Base-by-base conservation (phyloP, 2,113 vertebrate species). In the Xenopus borealis region DNA sequence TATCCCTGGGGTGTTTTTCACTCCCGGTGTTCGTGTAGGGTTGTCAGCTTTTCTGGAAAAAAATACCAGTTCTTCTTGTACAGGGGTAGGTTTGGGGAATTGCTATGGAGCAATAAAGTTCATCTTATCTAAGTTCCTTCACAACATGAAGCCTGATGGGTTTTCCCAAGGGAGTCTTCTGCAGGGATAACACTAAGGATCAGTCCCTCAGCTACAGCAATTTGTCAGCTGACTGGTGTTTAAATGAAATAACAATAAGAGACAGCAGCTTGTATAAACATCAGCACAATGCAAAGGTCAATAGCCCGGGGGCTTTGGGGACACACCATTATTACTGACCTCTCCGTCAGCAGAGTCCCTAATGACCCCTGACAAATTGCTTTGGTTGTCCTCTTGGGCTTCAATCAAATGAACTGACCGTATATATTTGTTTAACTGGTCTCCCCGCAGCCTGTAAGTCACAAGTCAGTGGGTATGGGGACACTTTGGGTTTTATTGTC, bases 181-280 rank as follows among this genome's bases (percentile, higher is more conserved):
- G 46, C 5, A 10, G 19, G 12, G 12, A 70, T 33, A 70, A 59
- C 44, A 33, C 30, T n/a, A 52, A 58, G n/a, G 66, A 50, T 33
- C 66, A 61, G 62, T 79, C 66, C 0, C 2, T 55, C 46, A 79
- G 79, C 79, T 81, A 82, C 81, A 82, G 70, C 81, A 82, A 87
- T 85, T 87, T 85, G 85, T 86, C 82, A 80, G 72, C 80, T 18
- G 78, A 80, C 70, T 75, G 72, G 70, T 78, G 74, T 79, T 82
- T 83, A 81, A 86, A 87, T 83, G 79, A 80, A 73, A 19, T 71
- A 79, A 81, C 0, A 83, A 82, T 83, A 79, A 58, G 80, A 20
- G 64, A 69, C 82, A 81, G 83, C 85, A 84, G 71, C 83, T 87
- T 84, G 83, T 16, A 62, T 81, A 86, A 85, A 85, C 83, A 83